Evolutionary conservation across 2,888 invertebrate species (phyloP).

Genomic region (Agrochola macilenta): DNA sequence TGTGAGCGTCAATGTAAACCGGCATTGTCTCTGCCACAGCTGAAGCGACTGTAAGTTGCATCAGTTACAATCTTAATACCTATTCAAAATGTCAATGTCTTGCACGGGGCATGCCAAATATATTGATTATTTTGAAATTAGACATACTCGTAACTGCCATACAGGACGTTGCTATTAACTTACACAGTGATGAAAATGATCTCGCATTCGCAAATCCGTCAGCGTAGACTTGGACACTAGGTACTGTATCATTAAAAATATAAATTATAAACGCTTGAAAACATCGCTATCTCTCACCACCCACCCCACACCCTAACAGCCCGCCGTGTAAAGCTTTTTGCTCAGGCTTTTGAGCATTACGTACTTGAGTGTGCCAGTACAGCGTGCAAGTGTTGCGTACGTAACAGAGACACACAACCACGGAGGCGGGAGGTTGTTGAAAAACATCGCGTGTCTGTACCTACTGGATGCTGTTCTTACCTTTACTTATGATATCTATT

Average conservation of each 20-base stretch:
- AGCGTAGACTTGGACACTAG: too few species aligned
- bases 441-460: not conserved
- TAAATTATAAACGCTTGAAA: too few species aligned
- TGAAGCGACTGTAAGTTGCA: not conserved
- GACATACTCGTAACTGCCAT: not conserved
- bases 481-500: not conserved
- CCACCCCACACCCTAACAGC: constrained; percentile 40
- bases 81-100: too few species aligned
- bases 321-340: constrained; percentile 76
- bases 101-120: too few species aligned
- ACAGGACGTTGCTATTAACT: not conserved
- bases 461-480: not conserved
- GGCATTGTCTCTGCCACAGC: not conserved
- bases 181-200: not conserved
- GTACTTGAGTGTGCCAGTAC: constrained; percentile 61
- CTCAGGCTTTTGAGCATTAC: constrained; percentile 79
- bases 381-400: constrained; percentile 42
- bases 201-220: not conserved
- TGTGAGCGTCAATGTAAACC: not conserved
- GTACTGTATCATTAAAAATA: too few species aligned
- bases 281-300: constrained; percentile 54
- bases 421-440: not conserved
- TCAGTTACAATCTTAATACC: too few species aligned
- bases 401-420: constrained; percentile 2
- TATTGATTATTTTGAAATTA: too few species aligned